A percentile compares a stretch with the other conserved stretches of the same genome.
phyloP scores from a whole-genome alignment of 2,797 vertebrate species.

The Acridotheres tristis region DNA sequence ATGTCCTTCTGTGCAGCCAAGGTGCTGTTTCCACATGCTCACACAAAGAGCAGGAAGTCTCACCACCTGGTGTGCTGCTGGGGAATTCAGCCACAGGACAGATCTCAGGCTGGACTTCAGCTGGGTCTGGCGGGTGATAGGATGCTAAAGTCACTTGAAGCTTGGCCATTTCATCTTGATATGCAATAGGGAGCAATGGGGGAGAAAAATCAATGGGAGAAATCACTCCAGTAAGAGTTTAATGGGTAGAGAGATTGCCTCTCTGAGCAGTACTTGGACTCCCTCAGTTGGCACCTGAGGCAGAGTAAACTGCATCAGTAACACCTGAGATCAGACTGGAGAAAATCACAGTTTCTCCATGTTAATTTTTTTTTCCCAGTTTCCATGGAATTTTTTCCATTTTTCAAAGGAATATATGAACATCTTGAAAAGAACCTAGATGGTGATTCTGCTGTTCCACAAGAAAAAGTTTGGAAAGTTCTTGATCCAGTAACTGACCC shows the following conservation, averaged over 20 bases:
- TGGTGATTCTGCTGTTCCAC: background rate
- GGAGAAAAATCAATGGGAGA: background rate
- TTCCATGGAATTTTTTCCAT: background rate
- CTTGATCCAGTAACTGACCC: background rate
- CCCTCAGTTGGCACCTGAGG: background rate
- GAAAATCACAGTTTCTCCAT: background rate
- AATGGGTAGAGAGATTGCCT: background rate
- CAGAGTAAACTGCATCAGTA: background rate
- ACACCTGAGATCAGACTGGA: background rate
- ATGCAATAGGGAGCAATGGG: background rate
- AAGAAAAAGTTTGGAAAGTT: background rate
- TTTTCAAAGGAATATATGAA: background rate
- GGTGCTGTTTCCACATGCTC: background rate
- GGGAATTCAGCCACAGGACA: background rate
- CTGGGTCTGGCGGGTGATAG: background rate
- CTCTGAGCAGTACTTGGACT: background rate
- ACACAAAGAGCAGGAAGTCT: rapidly evolving
- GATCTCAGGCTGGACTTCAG: background rate
- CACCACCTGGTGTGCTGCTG: background rate
- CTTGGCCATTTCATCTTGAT: background rate
- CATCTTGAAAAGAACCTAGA: background rate
- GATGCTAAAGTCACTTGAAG: background rate
- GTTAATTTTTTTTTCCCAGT: background rate
- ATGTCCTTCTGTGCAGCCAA: background rate
- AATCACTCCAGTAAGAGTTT: background rate